Evolutionary conservation across 1,140 invertebrate species (phyloP).

Genomic region (Drosophila dunni): DNA sequence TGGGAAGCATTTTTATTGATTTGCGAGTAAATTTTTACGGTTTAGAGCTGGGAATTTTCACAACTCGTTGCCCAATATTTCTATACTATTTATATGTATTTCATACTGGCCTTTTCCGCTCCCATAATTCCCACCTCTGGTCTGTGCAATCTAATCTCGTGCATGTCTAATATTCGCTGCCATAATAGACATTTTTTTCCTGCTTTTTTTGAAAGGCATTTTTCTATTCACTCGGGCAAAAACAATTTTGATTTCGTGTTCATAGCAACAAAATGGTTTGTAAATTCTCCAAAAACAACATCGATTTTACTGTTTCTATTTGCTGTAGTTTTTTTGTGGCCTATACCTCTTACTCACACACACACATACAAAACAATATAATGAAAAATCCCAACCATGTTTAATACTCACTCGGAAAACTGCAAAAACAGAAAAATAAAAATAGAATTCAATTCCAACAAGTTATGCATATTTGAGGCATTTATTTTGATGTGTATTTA

Average conservation of each 20-base stretch:
- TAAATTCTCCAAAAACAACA: slow-evolving; percentile 8
- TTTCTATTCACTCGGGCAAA: slow-evolving; percentile 20
- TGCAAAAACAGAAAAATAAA: neutral
- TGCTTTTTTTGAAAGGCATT: slow-evolving; percentile 12
- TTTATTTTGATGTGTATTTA: slow-evolving; percentile 57
- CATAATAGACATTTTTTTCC: slow-evolving; percentile 6
- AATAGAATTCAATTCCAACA: slow-evolving; percentile 43
- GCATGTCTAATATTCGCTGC: slow-evolving; percentile 13
- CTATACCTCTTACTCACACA: too few species aligned
- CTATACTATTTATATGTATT: neutral
- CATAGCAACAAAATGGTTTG: slow-evolving; percentile 30
- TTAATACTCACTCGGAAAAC: too few species aligned
- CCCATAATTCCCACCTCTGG: slow-evolving; percentile 10
- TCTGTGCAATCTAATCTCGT: slow-evolving; percentile 24
- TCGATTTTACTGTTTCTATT: neutral
- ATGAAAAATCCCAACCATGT: too few species aligned
- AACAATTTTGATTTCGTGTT: slow-evolving; percentile 35
- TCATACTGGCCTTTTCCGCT: neutral
- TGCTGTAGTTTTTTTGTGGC: neutral
- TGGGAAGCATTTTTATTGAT: slow-evolving; percentile 11
- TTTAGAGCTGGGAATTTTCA: slow-evolving; percentile 1
- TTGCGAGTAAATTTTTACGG: slow-evolving; percentile 4
- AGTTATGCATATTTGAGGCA: slow-evolving; percentile 52
- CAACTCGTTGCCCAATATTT: neutral
- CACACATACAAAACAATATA: too few species aligned